Evolutionary conservation across 2,797 vertebrate genomes (phyloP).

Genomic region (Tragopan temminckii): DNA sequence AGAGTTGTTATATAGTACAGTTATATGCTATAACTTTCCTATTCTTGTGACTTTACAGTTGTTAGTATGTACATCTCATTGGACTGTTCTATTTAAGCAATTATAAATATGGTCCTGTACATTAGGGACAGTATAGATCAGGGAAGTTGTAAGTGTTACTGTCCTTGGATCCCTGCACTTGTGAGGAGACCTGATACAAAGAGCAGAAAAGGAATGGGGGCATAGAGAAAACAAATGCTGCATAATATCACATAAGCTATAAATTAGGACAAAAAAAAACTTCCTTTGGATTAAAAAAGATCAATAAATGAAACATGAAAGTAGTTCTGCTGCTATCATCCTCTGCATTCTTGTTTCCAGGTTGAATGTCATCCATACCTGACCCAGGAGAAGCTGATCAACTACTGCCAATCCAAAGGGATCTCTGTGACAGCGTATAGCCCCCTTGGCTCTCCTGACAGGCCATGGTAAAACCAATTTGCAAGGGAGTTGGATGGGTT

Average conservation of each 20-base stretch:
- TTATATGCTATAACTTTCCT: neutral
- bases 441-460: conserved; percentile 91
- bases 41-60: neutral
- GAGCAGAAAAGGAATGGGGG: neutral
- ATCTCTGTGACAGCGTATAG: conserved; percentile 92
- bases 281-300: neutral
- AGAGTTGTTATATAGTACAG: no score
- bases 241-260: fast-evolving
- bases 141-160: neutral
- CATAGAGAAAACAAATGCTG: neutral
- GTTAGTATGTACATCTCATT: neutral
- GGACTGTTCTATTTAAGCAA: neutral
- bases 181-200: neutral
- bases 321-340: neutral
- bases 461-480: conserved; percentile 85
- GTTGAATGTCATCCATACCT: conserved; percentile 92
- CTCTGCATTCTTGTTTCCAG: conserved; percentile 66
- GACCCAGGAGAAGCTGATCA: conserved; percentile 90
- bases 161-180: neutral
- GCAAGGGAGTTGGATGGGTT: neutral
- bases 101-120: fast-evolving
- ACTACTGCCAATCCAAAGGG: conserved; percentile 89
- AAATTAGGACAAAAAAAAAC: neutral
- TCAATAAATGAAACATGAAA: neutral
- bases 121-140: neutral